Evolutionary conservation across 1,140 invertebrate species (phyloP).

Genomic region (Stenopsyche tienmushanensis): DNA sequence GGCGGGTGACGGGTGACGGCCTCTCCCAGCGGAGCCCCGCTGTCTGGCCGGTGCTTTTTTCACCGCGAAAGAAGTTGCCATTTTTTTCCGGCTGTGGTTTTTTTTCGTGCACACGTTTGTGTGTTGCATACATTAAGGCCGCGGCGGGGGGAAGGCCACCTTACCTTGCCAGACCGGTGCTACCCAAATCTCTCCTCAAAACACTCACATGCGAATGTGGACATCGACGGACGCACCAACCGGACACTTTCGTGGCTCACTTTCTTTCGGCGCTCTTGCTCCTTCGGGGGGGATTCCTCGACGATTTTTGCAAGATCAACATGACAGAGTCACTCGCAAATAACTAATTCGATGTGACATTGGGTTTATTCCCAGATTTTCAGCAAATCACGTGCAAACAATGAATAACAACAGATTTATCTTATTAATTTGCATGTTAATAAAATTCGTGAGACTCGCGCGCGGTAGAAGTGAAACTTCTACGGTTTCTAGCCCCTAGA

Average conservation of each 20-base stretch:
- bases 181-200: background rate
- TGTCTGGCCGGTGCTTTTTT: constrained; percentile 31
- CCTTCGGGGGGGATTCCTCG: background rate
- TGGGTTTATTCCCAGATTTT: too few species aligned
- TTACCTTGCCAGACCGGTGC: background rate
- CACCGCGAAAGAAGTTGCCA: constrained; percentile 16
- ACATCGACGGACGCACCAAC: background rate
- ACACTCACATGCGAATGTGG: background rate
- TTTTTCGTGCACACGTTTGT: background rate
- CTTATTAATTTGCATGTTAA: too few species aligned
- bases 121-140: constrained; percentile 20
- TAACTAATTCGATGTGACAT: too few species aligned
- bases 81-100: constrained; percentile 3
- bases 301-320: background rate
- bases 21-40: constrained; percentile 33
- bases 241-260: background rate
- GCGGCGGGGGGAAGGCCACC: constrained; percentile 12
- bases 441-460: too few species aligned
- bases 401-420: too few species aligned
- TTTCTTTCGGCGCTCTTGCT: background rate
- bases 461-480: too few species aligned
- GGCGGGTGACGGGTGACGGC: too few species aligned
- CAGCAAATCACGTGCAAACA: too few species aligned
- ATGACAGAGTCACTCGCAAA: too few species aligned
- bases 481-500: too few species aligned